These are phyloP conservation scores for Napeogenes inachia DNA, from an alignment of 2,888 invertebrate species.

Conservation along the genomic window DNA sequence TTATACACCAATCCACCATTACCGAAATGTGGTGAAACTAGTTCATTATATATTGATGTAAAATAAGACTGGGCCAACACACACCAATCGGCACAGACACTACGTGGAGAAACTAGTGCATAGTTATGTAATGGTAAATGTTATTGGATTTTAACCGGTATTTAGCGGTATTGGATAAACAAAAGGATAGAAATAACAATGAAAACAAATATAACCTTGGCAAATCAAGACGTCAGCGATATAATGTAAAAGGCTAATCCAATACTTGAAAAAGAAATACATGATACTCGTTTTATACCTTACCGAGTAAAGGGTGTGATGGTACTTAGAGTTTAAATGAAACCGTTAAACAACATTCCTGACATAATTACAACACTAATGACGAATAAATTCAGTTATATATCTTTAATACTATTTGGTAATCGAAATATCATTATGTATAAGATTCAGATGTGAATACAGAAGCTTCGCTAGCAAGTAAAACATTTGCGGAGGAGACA, in stretches of 20 bases:
- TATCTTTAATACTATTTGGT: background rate
- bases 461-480: background rate
- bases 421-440: background rate
- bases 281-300: background rate
- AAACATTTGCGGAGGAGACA: background rate
- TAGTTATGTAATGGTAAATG: no score
- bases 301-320: no score
- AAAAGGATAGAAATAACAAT: background rate
- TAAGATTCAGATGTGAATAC: background rate
- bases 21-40: no score
- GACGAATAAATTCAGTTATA: background rate
- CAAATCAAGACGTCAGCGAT: background rate
- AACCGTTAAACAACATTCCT: background rate
- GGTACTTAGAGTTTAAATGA: background rate
- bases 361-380: conserved; percentile 1
- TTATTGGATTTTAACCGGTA: conserved; percentile 3
- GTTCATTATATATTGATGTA: no score
- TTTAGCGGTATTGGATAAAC: background rate
- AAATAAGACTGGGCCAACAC: no score
- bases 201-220: conserved; percentile 4
- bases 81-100: no score
- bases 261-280: background rate
- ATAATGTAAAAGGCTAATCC: conserved; percentile 1
- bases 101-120: no score
- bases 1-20: no score